phyloP scores from a whole-genome alignment of 2,113 vertebrate species.

The Geococcyx californianus region DNA sequence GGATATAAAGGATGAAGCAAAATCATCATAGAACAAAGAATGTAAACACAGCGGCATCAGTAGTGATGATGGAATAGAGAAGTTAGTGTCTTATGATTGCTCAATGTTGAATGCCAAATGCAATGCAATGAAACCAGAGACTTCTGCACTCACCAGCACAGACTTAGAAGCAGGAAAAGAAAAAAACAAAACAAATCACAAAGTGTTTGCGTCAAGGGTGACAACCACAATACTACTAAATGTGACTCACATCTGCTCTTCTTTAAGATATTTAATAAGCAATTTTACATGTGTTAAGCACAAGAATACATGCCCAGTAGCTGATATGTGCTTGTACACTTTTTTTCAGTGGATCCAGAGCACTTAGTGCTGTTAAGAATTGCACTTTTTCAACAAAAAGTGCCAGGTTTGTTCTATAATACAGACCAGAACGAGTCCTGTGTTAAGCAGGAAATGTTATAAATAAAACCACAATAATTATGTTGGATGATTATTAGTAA shows the following conservation, averaged over 20 bases:
- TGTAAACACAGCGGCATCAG: background rate
- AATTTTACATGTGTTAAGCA: constrained; percentile 9
- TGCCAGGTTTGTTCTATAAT: background rate
- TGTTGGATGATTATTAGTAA: background rate
- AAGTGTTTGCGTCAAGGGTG: background rate
- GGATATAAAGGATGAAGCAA: background rate
- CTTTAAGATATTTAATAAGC: background rate
- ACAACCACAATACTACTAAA: background rate
- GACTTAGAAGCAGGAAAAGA: background rate
- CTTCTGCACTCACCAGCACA: background rate
- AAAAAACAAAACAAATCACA: background rate
- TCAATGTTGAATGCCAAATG: background rate
- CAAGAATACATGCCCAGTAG: background rate
- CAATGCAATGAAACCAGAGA: background rate
- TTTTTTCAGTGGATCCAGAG: background rate
- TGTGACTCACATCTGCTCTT: constrained; percentile 9
- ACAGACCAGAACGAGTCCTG: background rate
- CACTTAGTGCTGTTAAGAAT: background rate
- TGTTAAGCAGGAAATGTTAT: background rate
- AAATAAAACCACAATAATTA: background rate
- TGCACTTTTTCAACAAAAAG: background rate
- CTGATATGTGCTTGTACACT: background rate
- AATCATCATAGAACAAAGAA: background rate
- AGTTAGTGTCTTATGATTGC: background rate
- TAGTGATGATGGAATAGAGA: background rate